Percentiles rank a stretch among this genome's conserved stretches.
Conservation (phyloP, 2,888 invertebrate genomes). For the Acleris sparsana region DNA sequence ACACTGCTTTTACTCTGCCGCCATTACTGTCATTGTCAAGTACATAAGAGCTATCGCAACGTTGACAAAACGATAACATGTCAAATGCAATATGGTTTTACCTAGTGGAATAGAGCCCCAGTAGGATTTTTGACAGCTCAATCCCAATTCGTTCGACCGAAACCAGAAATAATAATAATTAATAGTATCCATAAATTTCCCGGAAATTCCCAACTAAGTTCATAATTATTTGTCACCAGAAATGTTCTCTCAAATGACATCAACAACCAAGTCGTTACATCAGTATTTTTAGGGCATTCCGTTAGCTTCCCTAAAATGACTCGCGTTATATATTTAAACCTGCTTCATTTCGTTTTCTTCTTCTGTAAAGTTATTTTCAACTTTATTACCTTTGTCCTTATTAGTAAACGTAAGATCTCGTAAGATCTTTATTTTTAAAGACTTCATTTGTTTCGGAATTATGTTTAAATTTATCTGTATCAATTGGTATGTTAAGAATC, state of each 20-base stretch:
- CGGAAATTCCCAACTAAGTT: slow-evolving; percentile 13
- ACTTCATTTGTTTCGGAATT: too few species aligned
- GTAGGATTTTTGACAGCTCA: slow-evolving; percentile 14
- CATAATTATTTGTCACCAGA: slow-evolving; percentile 37
- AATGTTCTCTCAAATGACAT: slow-evolving; percentile 35
- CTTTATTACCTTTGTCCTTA: too few species aligned
- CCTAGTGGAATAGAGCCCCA: not conserved
- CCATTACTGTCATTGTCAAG: too few species aligned
- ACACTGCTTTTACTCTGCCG: too few species aligned
- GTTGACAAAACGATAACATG: too few species aligned
- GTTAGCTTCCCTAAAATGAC: slow-evolving; percentile 27
- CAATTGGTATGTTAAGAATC: too few species aligned
- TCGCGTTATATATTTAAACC: slow-evolving; percentile 24
- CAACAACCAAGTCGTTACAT: slow-evolving; percentile 30
- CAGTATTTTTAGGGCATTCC: slow-evolving; percentile 35
- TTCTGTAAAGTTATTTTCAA: not conserved
- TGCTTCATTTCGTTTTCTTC: slow-evolving; percentile 10
- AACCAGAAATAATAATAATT: slow-evolving; percentile 24
- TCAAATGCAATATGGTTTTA: too few species aligned
- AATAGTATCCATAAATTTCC: slow-evolving; percentile 29
- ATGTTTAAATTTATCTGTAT: too few species aligned
- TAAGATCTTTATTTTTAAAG: too few species aligned
- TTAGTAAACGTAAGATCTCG: too few species aligned
- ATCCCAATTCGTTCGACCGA: slow-evolving; percentile 14
- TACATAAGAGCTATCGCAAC: too few species aligned